phyloP scores from a whole-genome alignment of 2,113 vertebrate species.

The Dolichotis patagonum region DNA sequence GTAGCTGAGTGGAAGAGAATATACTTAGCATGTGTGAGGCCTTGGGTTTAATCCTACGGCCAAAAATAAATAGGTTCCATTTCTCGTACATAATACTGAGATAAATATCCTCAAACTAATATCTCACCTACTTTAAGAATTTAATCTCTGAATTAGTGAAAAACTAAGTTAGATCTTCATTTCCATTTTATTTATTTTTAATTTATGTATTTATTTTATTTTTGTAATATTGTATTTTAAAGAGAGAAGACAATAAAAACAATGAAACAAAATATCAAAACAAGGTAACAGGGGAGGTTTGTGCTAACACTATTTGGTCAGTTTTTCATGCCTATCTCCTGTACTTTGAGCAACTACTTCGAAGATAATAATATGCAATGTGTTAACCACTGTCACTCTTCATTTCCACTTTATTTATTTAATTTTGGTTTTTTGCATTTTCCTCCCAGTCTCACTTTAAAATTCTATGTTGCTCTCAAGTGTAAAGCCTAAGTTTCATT shows the following conservation, averaged over 20 bases:
- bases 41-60: not conserved
- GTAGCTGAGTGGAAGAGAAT: not conserved
- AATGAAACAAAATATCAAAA: not conserved
- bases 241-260: not conserved
- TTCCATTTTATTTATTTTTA: not conserved
- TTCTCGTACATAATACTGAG: slow-evolving; percentile 36
- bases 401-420: not conserved
- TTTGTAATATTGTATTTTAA: not conserved
- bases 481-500: slow-evolving; percentile 21
- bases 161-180: not conserved
- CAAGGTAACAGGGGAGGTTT: not conserved
- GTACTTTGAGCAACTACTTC: not conserved
- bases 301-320: not conserved
- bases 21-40: not conserved
- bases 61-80: not conserved
- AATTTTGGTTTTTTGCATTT: not conserved
- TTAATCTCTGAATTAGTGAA: slow-evolving; percentile 25
- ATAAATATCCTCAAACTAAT: not conserved
- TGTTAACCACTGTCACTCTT: not conserved
- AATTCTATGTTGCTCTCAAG: not conserved
- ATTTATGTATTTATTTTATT: not conserved
- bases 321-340: not conserved
- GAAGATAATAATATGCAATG: not conserved
- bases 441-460: not conserved
- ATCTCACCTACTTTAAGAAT: slow-evolving; percentile 39